phyloP scores from a whole-genome alignment of 2,888 invertebrate species.

The Diogma glabrata region DNA sequence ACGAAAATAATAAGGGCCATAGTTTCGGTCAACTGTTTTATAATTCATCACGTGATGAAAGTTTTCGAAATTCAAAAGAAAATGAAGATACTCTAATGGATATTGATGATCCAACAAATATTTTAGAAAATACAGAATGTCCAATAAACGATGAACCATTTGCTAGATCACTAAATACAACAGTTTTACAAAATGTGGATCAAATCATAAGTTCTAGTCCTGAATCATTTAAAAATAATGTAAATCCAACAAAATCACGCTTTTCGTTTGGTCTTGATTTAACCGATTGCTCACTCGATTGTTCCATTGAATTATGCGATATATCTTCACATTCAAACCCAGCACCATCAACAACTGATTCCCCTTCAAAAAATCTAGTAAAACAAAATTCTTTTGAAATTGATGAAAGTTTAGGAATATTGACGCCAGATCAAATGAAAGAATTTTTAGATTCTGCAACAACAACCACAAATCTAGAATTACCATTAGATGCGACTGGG shows the following conservation, averaged over 20 bases:
- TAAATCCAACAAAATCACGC: constrained; percentile 23
- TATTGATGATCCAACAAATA: constrained; percentile 20
- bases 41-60: background rate
- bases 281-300: constrained; percentile 32
- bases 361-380: constrained; percentile 23
- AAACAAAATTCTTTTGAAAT: constrained; percentile 71
- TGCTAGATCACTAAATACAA: constrained; percentile 21
- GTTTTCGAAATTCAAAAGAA: background rate
- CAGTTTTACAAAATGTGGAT: constrained; percentile 13
- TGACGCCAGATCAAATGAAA: constrained; percentile 84
- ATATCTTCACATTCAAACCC: constrained; percentile 24
- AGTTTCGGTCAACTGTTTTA: background rate
- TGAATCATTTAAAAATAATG: background rate
- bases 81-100: constrained; percentile 21
- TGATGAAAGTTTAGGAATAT: constrained; percentile 74
- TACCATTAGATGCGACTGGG: constrained; percentile 44
- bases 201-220: constrained; percentile 13
- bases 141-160: constrained; percentile 11
- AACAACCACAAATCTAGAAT: constrained; percentile 45
- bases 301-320: constrained; percentile 35
- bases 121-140: constrained; percentile 12
- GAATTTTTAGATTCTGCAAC: constrained; percentile 51
- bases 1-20: constrained; percentile 2
- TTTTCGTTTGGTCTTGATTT: constrained; percentile 35
- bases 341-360: constrained; percentile 14